These are phyloP conservation scores for Tachysurus fulvidraco DNA, from an alignment of 2,113 vertebrate genomes.

Conservation along the genomic window DNA sequence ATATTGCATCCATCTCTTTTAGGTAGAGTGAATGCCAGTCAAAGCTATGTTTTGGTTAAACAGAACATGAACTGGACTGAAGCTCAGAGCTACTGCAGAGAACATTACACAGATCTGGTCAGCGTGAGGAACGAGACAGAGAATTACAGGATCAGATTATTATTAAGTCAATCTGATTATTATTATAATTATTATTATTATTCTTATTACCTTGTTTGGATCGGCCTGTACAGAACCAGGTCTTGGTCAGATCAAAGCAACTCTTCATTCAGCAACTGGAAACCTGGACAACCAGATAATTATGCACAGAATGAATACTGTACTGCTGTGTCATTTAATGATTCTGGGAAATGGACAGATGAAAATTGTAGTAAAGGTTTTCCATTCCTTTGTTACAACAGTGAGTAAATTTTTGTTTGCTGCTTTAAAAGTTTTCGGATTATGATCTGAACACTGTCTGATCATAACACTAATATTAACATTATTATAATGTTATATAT, in stretches of 20 bases:
- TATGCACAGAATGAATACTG: not conserved
- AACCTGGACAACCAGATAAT: conserved; percentile 12
- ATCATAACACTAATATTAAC: too few relatives aligned
- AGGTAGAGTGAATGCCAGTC: too few relatives aligned
- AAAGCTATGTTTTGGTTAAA: too few relatives aligned
- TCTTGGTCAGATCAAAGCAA: conserved; percentile 43
- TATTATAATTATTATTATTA: not conserved
- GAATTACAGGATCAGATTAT: not conserved
- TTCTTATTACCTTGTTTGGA: not conserved
- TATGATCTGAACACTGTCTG: too few relatives aligned
- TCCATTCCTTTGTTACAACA: not conserved
- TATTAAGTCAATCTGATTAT: not conserved
- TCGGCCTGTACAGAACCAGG: conserved; percentile 41
- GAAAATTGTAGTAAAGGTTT: not conserved
- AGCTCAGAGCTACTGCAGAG: too few relatives aligned
- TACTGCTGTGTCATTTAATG: conserved; percentile 23
- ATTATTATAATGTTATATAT: not conserved
- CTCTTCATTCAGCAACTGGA: conserved; percentile 40
- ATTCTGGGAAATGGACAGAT: conserved; percentile 15
- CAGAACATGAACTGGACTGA: too few relatives aligned
- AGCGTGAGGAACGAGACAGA: not conserved
- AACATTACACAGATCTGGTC: too few relatives aligned
- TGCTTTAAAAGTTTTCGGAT: too few relatives aligned
- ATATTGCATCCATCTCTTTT: too few relatives aligned
- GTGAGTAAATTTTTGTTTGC: not conserved